Conservation (phyloP, 2,888 invertebrate genomes). For the Andrena hattorfiana region DNA sequence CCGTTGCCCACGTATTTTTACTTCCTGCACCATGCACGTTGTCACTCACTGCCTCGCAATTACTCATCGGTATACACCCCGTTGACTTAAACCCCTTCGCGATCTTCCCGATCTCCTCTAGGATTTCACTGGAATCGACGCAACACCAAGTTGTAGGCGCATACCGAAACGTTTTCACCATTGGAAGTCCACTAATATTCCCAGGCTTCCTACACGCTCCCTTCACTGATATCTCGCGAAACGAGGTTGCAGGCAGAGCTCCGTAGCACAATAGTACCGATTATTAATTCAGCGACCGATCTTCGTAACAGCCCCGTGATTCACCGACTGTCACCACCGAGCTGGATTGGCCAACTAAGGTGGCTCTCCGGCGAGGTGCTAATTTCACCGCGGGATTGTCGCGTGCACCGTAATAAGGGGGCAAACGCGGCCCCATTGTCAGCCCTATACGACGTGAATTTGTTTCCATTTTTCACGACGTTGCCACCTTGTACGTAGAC, state of each 20-base stretch:
- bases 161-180: background rate
- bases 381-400: constrained; percentile 58
- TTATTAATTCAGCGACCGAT: constrained; percentile 26
- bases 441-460: constrained; percentile 47
- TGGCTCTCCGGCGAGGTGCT: constrained; percentile 35
- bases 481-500: constrained; percentile 62
- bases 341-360: background rate
- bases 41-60: constrained; percentile 7
- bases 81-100: background rate
- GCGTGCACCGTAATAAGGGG: constrained; percentile 57
- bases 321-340: constrained; percentile 29
- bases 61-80: constrained; percentile 33
- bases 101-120: background rate
- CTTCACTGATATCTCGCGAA: background rate
- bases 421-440: constrained; percentile 49
- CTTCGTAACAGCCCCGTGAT: constrained; percentile 30
- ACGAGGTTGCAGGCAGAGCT: background rate
- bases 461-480: constrained; percentile 52
- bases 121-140: too few species aligned
- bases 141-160: too few species aligned
- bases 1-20: constrained; percentile 27
- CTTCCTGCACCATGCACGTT: constrained; percentile 12
- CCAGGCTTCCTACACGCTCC: background rate
- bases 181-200: background rate
- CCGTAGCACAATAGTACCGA: constrained; percentile 2